phyloP scores from a whole-genome alignment of 2,888 invertebrate genomes.

The Oxyteleia sp. region DNA sequence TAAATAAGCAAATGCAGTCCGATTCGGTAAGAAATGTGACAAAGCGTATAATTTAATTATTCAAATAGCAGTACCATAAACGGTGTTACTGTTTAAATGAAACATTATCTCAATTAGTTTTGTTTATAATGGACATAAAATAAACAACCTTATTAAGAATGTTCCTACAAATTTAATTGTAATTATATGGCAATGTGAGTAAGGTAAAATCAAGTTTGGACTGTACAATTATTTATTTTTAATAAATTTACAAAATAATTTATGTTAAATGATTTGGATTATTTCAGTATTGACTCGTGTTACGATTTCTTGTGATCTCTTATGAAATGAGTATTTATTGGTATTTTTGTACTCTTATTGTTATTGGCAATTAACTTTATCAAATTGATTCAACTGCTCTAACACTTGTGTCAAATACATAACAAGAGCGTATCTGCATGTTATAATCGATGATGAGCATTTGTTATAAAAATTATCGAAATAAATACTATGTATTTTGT shows the following conservation, averaged over 20 bases:
- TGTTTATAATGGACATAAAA: not conserved
- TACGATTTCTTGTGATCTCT: constrained; percentile 1
- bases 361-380: constrained; percentile 6
- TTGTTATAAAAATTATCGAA: constrained; percentile 9
- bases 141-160: not conserved
- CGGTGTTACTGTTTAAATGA: not conserved
- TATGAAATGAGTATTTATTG: constrained; percentile 6
- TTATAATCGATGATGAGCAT: constrained; percentile 61
- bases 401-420: constrained; percentile 11
- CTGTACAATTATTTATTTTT: constrained; percentile 7
- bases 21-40: not conserved
- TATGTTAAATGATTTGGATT: not conserved
- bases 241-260: not conserved
- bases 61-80: not conserved
- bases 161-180: constrained; percentile 13
- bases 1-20: not conserved
- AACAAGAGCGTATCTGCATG: constrained; percentile 20
- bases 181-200: not conserved
- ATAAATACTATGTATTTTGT: no score
- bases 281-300: not conserved
- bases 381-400: not conserved
- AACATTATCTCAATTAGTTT: not conserved
- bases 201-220: not conserved
- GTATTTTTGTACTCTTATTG: not conserved
- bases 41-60: not conserved